phyloP scores from a whole-genome alignment of 2,888 invertebrate genomes.

The Flexamia atlantica region DNA sequence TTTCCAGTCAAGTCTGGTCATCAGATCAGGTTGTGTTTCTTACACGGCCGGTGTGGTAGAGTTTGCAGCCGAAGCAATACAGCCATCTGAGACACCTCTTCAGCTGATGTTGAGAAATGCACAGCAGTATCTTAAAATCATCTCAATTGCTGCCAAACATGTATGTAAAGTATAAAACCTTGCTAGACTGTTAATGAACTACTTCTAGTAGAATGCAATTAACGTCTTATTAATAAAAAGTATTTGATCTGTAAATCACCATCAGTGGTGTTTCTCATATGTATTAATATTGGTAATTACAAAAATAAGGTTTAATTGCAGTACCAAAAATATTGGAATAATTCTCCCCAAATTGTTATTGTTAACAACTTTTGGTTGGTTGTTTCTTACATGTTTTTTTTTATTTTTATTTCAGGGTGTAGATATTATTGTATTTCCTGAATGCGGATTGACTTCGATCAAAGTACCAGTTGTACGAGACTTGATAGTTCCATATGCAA shows the following conservation, averaged over 20 bases:
- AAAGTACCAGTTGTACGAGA: slow-evolving; percentile 42
- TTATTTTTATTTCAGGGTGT: slow-evolving; percentile 76
- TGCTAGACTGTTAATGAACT: too few species aligned
- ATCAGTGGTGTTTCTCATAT: too few species aligned
- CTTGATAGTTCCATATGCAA: slow-evolving; percentile 60
- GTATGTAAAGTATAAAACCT: slow-evolving; percentile 5
- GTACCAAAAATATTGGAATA: too few species aligned
- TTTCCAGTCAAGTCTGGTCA: not conserved
- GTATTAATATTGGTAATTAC: too few species aligned
- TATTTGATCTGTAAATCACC: too few species aligned
- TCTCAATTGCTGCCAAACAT: slow-evolving; percentile 53
- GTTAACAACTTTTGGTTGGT: too few species aligned
- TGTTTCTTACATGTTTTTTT: too few species aligned
- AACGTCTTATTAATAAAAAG: too few species aligned
- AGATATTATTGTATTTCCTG: slow-evolving; percentile 89
- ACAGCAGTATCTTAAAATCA: slow-evolving; percentile 61
- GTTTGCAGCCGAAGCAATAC: not conserved
- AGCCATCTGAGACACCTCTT: slow-evolving; percentile 44
- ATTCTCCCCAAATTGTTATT: too few species aligned
- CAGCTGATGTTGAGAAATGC: slow-evolving; percentile 63
- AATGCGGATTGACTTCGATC: slow-evolving; percentile 73
- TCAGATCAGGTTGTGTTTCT: not conserved
- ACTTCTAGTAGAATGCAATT: too few species aligned
- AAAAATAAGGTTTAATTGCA: too few species aligned
- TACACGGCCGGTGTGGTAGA: not conserved